Evolutionary conservation across 2,113 vertebrate species (phyloP).

Genomic region (Cyprinodon tularosa): DNA sequence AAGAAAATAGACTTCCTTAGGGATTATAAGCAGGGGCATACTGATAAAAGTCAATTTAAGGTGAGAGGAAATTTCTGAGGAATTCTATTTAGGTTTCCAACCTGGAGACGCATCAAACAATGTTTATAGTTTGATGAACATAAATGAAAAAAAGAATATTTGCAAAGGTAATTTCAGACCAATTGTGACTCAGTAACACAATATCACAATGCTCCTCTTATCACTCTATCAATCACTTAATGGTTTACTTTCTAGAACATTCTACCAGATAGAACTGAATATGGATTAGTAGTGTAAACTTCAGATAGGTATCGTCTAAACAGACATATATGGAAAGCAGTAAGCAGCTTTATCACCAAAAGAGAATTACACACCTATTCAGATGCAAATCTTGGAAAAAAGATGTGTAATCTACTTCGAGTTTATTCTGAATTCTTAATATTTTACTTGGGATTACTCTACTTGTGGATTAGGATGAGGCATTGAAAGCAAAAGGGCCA

Average conservation of each 20-base stretch:
- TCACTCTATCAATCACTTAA: slow-evolving; percentile 14
- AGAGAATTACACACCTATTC: slow-evolving; percentile 7
- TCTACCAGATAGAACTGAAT: slow-evolving; percentile 8
- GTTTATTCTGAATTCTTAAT: neutral
- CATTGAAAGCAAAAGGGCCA: neutral
- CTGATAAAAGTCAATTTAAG: slow-evolving; percentile 37
- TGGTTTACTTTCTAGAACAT: slow-evolving; percentile 10
- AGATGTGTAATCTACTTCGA: neutral
- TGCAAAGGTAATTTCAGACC: neutral
- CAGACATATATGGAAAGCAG: neutral
- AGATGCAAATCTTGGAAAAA: neutral
- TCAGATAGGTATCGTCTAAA: slow-evolving; percentile 7
- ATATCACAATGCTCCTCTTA: slow-evolving; percentile 1
- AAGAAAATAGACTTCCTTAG: slow-evolving; percentile 8
- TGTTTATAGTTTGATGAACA: neutral
- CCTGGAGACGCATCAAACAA: slow-evolving; percentile 9
- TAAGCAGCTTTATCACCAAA: neutral
- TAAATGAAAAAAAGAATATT: slow-evolving; percentile 9
- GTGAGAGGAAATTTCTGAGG: slow-evolving; percentile 24
- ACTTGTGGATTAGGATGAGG: neutral
- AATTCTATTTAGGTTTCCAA: slow-evolving; percentile 24
- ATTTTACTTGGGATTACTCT: neutral
- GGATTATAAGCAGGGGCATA: slow-evolving; percentile 17
- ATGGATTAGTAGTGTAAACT: neutral
- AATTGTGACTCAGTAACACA: neutral